Evolutionary conservation across 2,797 vertebrate species (phyloP).

Genomic region (Leptatherina wallacei): DNA sequence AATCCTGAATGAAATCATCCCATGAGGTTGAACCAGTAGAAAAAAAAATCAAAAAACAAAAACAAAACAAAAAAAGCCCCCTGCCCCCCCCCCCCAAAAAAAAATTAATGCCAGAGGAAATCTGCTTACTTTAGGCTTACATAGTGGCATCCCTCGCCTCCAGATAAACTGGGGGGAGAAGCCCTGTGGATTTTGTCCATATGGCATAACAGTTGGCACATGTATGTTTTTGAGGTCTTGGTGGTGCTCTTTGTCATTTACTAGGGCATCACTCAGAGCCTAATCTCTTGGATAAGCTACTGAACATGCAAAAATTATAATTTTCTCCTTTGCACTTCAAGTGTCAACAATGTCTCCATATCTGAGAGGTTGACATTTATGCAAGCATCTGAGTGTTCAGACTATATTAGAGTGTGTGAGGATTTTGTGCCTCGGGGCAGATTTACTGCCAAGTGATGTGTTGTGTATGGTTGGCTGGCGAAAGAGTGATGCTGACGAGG

Average conservation of each 20-base stretch:
- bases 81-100: neutral
- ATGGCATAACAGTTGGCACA: constrained; percentile 80
- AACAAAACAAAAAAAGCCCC: constrained; percentile 36
- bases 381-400: constrained; percentile 39
- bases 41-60: constrained; percentile 32
- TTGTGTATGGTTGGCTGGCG: constrained; percentile 40
- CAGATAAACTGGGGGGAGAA: constrained; percentile 42
- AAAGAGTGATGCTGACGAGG: constrained; percentile 50
- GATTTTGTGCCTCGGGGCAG: constrained; percentile 40
- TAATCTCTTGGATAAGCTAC: constrained; percentile 47
- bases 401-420: constrained; percentile 28
- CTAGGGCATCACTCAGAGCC: constrained; percentile 44
- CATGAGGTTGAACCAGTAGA: constrained; percentile 36
- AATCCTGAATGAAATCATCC: constrained; percentile 56
- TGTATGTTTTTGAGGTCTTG: constrained; percentile 64
- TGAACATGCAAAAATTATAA: constrained; percentile 21
- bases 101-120: constrained; percentile 64
- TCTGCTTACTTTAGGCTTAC: constrained; percentile 74
- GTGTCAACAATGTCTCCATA: constrained; percentile 36
- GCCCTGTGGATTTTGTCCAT: constrained; percentile 74
- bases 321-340: constrained; percentile 19
- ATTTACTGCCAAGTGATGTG: constrained; percentile 42
- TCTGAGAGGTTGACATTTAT: constrained; percentile 49
- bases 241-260: constrained; percentile 53
- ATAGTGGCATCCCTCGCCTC: constrained; percentile 46